These are phyloP conservation scores for Acronicta psi DNA, from an alignment of 2,888 invertebrate species.

Conservation along the genomic window DNA sequence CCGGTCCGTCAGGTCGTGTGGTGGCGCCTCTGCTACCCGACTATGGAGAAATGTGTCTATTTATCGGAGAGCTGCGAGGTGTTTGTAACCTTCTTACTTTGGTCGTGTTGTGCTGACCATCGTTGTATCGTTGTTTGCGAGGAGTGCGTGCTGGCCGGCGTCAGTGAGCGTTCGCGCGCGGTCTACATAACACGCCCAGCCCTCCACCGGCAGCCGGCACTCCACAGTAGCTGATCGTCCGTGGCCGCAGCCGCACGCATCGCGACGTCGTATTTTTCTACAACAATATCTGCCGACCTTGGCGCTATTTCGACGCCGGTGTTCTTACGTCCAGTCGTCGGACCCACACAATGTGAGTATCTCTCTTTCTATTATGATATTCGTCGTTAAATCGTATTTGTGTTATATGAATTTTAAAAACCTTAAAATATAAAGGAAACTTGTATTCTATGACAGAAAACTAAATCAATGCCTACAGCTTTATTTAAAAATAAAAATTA, in stretches of 20 bases:
- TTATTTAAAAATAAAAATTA: too few species aligned
- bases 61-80: neutral
- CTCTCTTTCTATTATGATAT: constrained; percentile 29
- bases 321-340: constrained; percentile 54
- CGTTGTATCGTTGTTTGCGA: constrained; percentile 7
- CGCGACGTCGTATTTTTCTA: constrained; percentile 42
- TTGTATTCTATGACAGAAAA: too few species aligned
- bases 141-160: constrained; percentile 11
- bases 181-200: constrained; percentile 28
- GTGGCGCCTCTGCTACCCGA: constrained; percentile 26
- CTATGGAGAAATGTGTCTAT: neutral
- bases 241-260: constrained; percentile 35
- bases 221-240: constrained; percentile 26
- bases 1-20: constrained; percentile 18
- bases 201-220: constrained; percentile 17
- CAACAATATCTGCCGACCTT: constrained; percentile 69
- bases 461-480: too few species aligned
- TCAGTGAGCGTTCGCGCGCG: constrained; percentile 45
- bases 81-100: neutral
- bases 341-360: constrained; percentile 72
- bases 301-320: constrained; percentile 74
- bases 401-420: too few species aligned
- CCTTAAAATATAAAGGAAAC: too few species aligned
- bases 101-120: constrained; percentile 14
- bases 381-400: neutral